Conservation (phyloP, 2,888 invertebrate species). For the Spicauda simplicius region DNA sequence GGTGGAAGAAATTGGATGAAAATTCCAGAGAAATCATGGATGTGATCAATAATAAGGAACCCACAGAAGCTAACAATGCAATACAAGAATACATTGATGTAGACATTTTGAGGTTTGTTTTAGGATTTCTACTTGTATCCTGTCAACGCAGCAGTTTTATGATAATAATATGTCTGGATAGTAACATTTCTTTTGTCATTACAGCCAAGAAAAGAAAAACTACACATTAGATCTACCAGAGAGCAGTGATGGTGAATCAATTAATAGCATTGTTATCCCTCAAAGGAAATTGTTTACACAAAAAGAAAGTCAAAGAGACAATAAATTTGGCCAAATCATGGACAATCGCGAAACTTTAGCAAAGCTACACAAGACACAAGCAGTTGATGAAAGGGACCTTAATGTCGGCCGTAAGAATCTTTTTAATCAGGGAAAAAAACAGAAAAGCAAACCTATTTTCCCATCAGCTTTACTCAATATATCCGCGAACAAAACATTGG, state of each 20-base stretch:
- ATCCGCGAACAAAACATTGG: slow-evolving; percentile 60
- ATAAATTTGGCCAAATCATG: slow-evolving; percentile 56
- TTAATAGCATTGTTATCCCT: slow-evolving; percentile 71
- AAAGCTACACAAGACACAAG: slow-evolving; percentile 54
- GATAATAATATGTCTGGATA: too few relatives aligned
- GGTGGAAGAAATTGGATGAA: slow-evolving; percentile 73
- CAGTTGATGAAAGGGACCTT: slow-evolving; percentile 54
- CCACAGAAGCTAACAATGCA: slow-evolving; percentile 51
- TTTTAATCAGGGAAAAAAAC: slow-evolving; percentile 55
- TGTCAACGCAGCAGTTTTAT: too few relatives aligned
- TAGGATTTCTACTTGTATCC: neutral
- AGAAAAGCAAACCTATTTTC: slow-evolving; percentile 58
- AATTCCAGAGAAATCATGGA: slow-evolving; percentile 65
- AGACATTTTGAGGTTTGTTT: slow-evolving; percentile 63
- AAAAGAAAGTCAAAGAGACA: slow-evolving; percentile 58
- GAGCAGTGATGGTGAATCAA: slow-evolving; percentile 73
- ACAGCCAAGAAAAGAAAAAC: slow-evolving; percentile 67
- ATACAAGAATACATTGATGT: slow-evolving; percentile 65
- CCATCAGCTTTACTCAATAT: slow-evolving; percentile 62
- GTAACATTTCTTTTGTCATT: slow-evolving; percentile 41
- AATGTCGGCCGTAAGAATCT: slow-evolving; percentile 58
- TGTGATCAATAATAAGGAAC: slow-evolving; percentile 55
- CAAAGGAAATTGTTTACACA: slow-evolving; percentile 67
- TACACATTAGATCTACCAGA: slow-evolving; percentile 65
- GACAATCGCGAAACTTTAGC: slow-evolving; percentile 58